A percentile compares a stretch with the other conserved stretches of the same genome.
Evolutionary conservation across 2,888 invertebrate species (phyloP).

Genomic region (Ceramica pisi): DNA sequence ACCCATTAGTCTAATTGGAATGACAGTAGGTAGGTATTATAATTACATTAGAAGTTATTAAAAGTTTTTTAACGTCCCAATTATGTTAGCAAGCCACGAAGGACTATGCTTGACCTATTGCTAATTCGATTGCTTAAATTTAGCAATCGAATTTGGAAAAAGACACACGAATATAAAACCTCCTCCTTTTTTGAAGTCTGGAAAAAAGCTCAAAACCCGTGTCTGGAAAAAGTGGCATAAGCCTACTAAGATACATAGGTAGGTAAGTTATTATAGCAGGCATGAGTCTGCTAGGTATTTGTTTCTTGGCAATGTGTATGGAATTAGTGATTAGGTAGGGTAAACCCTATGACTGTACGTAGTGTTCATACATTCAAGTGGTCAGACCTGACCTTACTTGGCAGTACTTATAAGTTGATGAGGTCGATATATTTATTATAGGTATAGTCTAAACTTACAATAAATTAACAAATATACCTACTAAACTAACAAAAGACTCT

Average conservation of each 20-base stretch:
- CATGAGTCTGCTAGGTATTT: neutral
- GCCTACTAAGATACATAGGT: neutral
- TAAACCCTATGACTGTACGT: constrained; percentile 14
- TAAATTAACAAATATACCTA: too few species aligned
- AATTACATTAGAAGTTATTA: constrained; percentile 20
- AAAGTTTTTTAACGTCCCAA: neutral
- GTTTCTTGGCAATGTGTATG: constrained; percentile 3
- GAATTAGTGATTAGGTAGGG: neutral
- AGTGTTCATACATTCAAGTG: neutral
- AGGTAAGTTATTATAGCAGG: neutral
- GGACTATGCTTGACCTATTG: neutral
- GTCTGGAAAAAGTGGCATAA: neutral
- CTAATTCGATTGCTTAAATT: too few species aligned
- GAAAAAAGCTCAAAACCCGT: neutral
- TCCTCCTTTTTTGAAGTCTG: neutral
- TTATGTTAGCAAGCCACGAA: constrained; percentile 8
- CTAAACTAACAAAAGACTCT: too few species aligned
- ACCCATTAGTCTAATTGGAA: constrained; percentile 54
- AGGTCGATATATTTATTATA: neutral
- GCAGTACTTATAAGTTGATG: neutral
- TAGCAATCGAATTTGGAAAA: neutral
- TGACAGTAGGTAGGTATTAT: constrained; percentile 1
- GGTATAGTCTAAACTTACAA: too few species aligned
- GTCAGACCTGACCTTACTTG: neutral
- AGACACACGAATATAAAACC: too few species aligned